phyloP scores from a whole-genome alignment of 2,113 vertebrate species.

The Pachyramphus minor region DNA sequence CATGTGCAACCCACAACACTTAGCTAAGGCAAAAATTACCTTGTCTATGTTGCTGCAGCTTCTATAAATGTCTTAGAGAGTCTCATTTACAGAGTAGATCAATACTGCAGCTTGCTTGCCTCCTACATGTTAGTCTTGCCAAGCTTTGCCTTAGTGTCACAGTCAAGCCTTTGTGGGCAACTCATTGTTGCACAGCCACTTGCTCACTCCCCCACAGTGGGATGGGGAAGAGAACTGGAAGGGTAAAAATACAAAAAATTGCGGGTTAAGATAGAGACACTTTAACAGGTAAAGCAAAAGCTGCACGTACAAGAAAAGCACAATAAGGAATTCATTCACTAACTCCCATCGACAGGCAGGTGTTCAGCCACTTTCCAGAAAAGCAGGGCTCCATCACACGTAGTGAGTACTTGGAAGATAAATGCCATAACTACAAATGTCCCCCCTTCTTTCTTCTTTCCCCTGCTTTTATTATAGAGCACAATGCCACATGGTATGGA shows the following conservation, averaged over 20 bases:
- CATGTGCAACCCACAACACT: background rate
- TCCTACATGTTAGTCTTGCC: background rate
- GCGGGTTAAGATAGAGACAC: background rate
- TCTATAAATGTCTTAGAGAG: background rate
- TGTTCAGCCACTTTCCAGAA: background rate
- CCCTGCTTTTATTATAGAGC: background rate
- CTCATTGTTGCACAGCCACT: background rate
- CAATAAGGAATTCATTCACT: rapidly evolving
- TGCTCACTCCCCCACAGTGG: rapidly evolving
- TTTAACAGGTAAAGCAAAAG: background rate
- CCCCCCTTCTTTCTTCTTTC: background rate
- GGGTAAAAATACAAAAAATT: background rate
- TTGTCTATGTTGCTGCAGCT: background rate
- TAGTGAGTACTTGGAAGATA: background rate
- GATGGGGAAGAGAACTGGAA: rapidly evolving
- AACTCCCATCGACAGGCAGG: rapidly evolving
- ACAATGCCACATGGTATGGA: background rate
- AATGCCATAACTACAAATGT: background rate
- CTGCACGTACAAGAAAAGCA: background rate
- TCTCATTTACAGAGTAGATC: background rate
- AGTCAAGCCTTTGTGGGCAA: background rate
- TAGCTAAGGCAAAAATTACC: background rate
- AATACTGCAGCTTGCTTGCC: background rate
- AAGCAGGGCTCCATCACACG: rapidly evolving
- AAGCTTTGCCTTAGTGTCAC: background rate